Percentiles rank a stretch among this genome's conserved stretches.
Conservation (phyloP, 1,140 invertebrate species). For the Aphidius ervi region DNA sequence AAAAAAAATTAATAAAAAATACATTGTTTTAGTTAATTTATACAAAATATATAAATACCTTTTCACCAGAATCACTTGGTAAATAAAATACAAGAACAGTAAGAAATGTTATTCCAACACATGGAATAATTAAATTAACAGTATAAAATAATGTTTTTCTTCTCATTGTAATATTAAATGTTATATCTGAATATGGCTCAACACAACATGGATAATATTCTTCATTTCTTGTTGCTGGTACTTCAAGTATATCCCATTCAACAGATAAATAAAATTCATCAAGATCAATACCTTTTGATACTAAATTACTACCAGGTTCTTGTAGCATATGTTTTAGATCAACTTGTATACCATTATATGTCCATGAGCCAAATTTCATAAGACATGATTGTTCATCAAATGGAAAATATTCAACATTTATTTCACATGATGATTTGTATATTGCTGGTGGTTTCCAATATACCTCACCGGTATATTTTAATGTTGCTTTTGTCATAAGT, state of each 20-base stretch:
- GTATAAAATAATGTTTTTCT: conserved; percentile 90
- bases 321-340: conserved; percentile 83
- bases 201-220: conserved; percentile 85
- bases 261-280: conserved; percentile 90
- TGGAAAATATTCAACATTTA: conserved; percentile 93
- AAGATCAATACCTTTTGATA: conserved; percentile 80
- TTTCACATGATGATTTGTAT: conserved; percentile 96
- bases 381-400: conserved; percentile 91
- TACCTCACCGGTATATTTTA: conserved; percentile 86
- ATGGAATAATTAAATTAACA: conserved; percentile 86
- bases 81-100: conserved; percentile 94
- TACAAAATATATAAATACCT: conserved; percentile 50
- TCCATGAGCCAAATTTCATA: conserved; percentile 97
- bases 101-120: conserved; percentile 87
- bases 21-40: neutral
- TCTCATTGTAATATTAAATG: conserved; percentile 92
- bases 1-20: conserved; percentile 9
- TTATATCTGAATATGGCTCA: conserved; percentile 88
- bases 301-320: conserved; percentile 69
- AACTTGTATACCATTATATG: conserved; percentile 85
- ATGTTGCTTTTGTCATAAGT: conserved; percentile 92
- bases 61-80: conserved; percentile 93
- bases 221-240: conserved; percentile 82
- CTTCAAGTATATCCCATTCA: conserved; percentile 92
- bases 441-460: conserved; percentile 98